phyloP scores from a whole-genome alignment of 2,797 vertebrate genomes.

The Falco concolor region DNA sequence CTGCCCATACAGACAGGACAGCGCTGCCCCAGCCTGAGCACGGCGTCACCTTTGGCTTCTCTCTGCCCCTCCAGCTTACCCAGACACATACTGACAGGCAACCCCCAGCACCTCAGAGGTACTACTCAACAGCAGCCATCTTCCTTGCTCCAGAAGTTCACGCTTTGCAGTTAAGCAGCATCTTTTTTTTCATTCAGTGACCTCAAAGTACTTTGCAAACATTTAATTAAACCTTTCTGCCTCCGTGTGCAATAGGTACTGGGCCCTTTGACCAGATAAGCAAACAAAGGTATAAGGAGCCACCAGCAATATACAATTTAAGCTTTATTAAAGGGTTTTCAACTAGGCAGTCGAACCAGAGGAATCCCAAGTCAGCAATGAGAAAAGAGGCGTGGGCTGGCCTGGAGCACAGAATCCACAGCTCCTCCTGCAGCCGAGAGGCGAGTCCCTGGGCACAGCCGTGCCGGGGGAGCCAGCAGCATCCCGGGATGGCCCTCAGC shows the following conservation, averaged over 20 bases:
- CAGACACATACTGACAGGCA: background rate
- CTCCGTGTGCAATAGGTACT: background rate
- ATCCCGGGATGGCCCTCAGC: no score
- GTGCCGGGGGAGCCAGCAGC: fast-evolving
- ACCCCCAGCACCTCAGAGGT: no score
- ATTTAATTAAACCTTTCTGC: background rate
- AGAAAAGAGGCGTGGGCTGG: no score
- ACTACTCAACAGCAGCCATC: background rate
- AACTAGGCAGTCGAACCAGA: background rate
- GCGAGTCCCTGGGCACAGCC: fast-evolving
- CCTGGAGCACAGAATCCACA: background rate
- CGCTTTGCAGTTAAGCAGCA: background rate
- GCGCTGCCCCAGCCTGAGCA: background rate
- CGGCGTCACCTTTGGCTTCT: background rate
- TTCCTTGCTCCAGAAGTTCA: background rate
- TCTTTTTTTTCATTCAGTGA: background rate
- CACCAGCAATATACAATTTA: background rate
- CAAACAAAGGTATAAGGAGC: background rate
- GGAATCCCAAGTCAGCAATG: background rate
- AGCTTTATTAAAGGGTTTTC: background rate
- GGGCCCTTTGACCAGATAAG: background rate
- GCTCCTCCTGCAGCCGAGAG: fast-evolving
- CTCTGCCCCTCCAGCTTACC: background rate
- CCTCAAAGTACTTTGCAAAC: background rate
- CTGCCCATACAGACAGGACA: background rate